Conservation (phyloP, 2,888 invertebrate species). For the Eilema griseolum region DNA sequence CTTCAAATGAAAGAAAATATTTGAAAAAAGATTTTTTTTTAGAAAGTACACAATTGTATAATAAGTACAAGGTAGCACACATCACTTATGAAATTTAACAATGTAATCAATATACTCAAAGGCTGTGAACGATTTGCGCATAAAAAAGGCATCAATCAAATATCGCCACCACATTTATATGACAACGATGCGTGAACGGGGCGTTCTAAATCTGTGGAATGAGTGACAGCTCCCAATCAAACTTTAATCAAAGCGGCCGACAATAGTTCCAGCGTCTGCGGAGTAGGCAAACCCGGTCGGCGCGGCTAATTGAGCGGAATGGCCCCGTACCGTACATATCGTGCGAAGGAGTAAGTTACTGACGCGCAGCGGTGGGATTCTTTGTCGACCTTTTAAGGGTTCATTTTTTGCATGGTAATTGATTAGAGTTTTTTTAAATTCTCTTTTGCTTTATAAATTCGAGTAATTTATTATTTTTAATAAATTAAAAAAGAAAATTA, state of each 20-base stretch:
- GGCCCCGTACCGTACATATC: slow-evolving; percentile 61
- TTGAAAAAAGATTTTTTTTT: background rate
- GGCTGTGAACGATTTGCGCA: slow-evolving; percentile 29
- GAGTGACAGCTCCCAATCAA: slow-evolving; percentile 82
- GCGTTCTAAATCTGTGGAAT: slow-evolving; percentile 63
- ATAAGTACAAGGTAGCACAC: background rate
- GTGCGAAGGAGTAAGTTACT: slow-evolving; percentile 54
- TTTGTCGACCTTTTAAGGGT: slow-evolving; percentile 21
- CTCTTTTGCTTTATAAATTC: background rate
- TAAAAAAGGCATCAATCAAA: slow-evolving; percentile 43
- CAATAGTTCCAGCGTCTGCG: slow-evolving; percentile 68
- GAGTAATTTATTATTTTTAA: background rate
- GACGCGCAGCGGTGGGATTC: slow-evolving; percentile 49
- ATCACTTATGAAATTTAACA: background rate
- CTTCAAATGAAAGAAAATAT: background rate
- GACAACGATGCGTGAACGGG: slow-evolving; percentile 63
- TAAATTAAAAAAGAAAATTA: background rate
- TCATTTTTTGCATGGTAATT: slow-evolving; percentile 9
- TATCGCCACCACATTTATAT: slow-evolving; percentile 54
- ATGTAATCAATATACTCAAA: slow-evolving; percentile 15
- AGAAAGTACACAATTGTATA: background rate
- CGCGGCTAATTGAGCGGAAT: slow-evolving; percentile 82
- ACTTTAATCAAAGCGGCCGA: slow-evolving; percentile 83
- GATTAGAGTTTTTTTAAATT: too few species aligned
- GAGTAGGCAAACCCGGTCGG: slow-evolving; percentile 68